Evolutionary conservation across 2,797 vertebrate species (phyloP).

Genomic region (Sylvilagus floridanus): DNA sequence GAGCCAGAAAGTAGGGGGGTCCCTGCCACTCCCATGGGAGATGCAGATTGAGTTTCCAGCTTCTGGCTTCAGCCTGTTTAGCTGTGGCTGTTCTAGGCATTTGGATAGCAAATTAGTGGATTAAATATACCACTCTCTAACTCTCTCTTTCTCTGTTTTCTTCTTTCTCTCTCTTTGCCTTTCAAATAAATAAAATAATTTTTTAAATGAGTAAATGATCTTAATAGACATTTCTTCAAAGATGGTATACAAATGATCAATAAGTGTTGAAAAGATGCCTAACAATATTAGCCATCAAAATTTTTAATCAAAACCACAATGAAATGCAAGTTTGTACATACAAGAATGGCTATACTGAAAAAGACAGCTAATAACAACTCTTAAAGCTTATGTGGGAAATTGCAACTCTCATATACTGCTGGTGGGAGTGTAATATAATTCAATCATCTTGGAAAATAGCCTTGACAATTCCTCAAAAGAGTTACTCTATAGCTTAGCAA

Average conservation of each 20-base stretch:
- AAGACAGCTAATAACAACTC: not conserved
- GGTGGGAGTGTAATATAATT: not conserved
- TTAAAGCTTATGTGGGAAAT: not conserved
- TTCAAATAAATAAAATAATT: too few relatives aligned
- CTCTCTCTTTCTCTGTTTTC: too few relatives aligned
- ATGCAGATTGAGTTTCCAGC: too few relatives aligned
- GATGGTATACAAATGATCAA: not conserved
- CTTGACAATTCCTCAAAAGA: not conserved
- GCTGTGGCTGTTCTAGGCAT: too few relatives aligned
- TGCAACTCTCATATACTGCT: not conserved
- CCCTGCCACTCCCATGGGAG: too few relatives aligned
- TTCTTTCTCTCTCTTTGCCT: too few relatives aligned
- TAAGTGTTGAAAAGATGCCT: not conserved
- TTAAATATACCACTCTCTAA: too few relatives aligned
- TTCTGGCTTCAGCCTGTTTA: too few relatives aligned
- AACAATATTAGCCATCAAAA: not conserved
- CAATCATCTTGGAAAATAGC: not conserved
- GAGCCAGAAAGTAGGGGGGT: too few relatives aligned
- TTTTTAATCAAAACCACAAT: not conserved
- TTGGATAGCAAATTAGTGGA: too few relatives aligned
- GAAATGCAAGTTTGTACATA: not conserved
- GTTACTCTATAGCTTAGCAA: not conserved
- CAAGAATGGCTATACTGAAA: not conserved
- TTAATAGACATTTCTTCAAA: not conserved
- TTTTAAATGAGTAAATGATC: not conserved